phyloP scores from a whole-genome alignment of 2,113 vertebrate species.

The Dendropsophus ebraccatus region DNA sequence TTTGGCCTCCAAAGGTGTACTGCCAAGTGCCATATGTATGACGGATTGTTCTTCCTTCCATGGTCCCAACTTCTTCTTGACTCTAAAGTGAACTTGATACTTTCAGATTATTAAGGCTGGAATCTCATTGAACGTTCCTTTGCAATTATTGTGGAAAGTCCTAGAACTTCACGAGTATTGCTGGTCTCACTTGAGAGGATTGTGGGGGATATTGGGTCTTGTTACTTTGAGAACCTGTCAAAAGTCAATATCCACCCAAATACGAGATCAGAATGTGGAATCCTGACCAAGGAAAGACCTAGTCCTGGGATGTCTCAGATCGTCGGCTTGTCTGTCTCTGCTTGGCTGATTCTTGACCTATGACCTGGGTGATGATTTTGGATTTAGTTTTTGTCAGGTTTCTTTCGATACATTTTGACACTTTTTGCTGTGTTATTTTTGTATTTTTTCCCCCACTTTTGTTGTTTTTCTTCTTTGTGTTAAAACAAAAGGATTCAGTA shows the following conservation, averaged over 20 bases:
- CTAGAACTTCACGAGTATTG: not conserved
- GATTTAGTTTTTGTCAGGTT: too few relatives aligned
- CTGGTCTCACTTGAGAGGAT: not conserved
- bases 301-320: too few relatives aligned
- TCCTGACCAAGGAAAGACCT: too few relatives aligned
- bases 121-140: not conserved
- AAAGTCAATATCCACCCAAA: too few relatives aligned
- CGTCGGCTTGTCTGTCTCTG: too few relatives aligned
- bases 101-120: constrained; percentile 53
- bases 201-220: not conserved
- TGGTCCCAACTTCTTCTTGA: rapidly evolving
- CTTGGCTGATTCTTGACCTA: too few relatives aligned
- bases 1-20: not conserved
- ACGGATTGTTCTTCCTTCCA: constrained; percentile 40
- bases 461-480: not conserved
- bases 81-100: constrained; percentile 46
- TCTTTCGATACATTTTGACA: not conserved
- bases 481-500: not conserved
- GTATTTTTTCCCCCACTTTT: too few relatives aligned
- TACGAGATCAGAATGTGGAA: too few relatives aligned
- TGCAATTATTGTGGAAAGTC: not conserved
- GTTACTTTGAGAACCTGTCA: too few relatives aligned
- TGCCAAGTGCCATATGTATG: constrained; percentile 47
- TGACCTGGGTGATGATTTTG: too few relatives aligned
- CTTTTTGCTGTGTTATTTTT: too few relatives aligned